These are phyloP conservation scores for Acanthococcus lagerstroemiae DNA, from an alignment of 2,888 invertebrate species.

Conservation along the genomic window DNA sequence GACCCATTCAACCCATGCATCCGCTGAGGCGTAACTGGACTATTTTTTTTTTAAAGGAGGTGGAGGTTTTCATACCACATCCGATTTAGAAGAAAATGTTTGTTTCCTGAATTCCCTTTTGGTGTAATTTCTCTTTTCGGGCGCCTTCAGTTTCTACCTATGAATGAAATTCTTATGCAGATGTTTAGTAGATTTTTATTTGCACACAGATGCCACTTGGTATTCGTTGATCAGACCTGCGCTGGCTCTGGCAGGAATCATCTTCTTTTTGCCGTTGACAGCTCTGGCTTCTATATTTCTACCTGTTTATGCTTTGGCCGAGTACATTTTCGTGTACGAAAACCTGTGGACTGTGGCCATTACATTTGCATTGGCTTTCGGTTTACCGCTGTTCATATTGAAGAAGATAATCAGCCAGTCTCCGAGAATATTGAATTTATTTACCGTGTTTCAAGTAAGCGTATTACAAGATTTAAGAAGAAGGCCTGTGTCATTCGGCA, in stretches of 20 bases:
- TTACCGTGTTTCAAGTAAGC: background rate
- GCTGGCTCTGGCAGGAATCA: slow-evolving; percentile 63
- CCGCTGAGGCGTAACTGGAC: too few relatives aligned
- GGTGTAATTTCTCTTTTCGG: too few relatives aligned
- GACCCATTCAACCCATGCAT: too few relatives aligned
- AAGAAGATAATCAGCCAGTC: background rate
- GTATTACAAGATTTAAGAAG: too few relatives aligned
- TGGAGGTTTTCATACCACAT: too few relatives aligned
- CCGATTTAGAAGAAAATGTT: too few relatives aligned
- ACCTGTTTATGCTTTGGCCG: slow-evolving; percentile 63
- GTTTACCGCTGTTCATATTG: background rate
- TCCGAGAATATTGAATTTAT: background rate
- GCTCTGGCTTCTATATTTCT: slow-evolving; percentile 63
- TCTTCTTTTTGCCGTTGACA: slow-evolving; percentile 67
- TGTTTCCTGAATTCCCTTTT: too few relatives aligned
- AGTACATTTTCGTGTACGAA: slow-evolving; percentile 42
- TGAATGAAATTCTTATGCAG: background rate
- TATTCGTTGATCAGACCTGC: slow-evolving; percentile 69
- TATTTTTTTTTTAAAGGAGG: too few relatives aligned
- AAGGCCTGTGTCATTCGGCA: too few relatives aligned
- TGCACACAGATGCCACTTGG: slow-evolving; percentile 38
- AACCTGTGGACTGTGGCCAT: slow-evolving; percentile 7
- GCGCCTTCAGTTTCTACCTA: too few relatives aligned
- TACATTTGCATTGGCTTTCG: background rate
- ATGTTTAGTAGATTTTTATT: too few relatives aligned